These are phyloP conservation scores for Leptinotarsa tumamoca DNA, from an alignment of 2,888 invertebrate genomes.

Conservation along the genomic window DNA sequence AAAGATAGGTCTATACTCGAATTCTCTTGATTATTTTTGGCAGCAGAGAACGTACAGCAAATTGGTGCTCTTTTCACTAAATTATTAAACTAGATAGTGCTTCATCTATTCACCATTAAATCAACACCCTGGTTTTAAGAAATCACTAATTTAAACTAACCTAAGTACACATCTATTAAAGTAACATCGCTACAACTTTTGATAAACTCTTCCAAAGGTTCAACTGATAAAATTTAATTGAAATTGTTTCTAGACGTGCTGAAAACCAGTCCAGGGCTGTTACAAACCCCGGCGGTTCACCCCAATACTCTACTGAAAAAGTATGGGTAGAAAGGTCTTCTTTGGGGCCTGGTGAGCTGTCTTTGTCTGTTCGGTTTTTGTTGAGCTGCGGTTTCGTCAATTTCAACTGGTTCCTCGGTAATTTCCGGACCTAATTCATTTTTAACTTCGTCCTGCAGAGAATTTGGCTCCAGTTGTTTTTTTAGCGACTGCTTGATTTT, in stretches of 20 bases:
- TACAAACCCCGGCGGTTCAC: slow-evolving; percentile 52
- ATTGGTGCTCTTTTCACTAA: slow-evolving; percentile 10
- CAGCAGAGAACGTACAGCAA: slow-evolving; percentile 4
- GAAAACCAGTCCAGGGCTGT: neutral
- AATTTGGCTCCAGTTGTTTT: slow-evolving; percentile 54
- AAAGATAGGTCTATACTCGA: neutral
- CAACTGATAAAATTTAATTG: neutral
- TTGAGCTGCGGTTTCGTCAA: slow-evolving; percentile 41
- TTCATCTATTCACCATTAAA: slow-evolving; percentile 6
- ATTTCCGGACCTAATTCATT: slow-evolving; percentile 33
- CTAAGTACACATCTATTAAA: slow-evolving; percentile 20
- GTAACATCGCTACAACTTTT: slow-evolving; percentile 19
- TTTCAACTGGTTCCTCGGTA: slow-evolving; percentile 32
- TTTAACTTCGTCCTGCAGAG: slow-evolving; percentile 45
- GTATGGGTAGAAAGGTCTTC: slow-evolving; percentile 70
- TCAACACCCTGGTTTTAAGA: neutral
- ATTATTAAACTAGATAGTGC: slow-evolving; percentile 3
- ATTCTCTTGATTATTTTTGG: neutral
- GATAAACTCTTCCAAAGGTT: slow-evolving; percentile 17
- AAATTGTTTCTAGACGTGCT: slow-evolving; percentile 6
- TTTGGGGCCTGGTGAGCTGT: slow-evolving; percentile 66
- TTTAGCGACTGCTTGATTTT: slow-evolving; percentile 38
- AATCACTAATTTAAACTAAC: slow-evolving; percentile 11
- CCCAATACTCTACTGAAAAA: slow-evolving; percentile 70
- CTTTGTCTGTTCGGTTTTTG: slow-evolving; percentile 67